Base-by-base conservation (phyloP, 1,140 invertebrate genomes). In the Halictus rubicundus region DNA sequence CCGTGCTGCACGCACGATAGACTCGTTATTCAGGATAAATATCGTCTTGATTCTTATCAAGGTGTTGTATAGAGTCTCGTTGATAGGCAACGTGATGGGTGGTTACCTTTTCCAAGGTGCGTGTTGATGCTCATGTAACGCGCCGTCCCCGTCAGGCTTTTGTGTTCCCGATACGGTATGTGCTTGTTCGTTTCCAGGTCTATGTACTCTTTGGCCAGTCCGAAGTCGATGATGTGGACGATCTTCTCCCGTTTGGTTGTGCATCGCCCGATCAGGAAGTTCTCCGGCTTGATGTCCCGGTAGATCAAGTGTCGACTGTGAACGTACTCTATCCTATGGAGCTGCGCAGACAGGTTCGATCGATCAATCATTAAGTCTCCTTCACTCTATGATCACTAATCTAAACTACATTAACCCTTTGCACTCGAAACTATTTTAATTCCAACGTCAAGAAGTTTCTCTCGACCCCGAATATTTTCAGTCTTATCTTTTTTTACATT, bases 101-200 rank as follows among this genome's bases (percentile, higher is more conserved):
- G 82, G 49, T 75, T 93, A 97, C 97, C 97, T 97, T 99, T 99
- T 89, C 99, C 99, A 95, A 99, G 96, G 95, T 99, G 99, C 91
- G 99, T 99, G 94, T 99, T 99, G 93, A 99, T 99, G 93, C 98
- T 99, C 99, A 99, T 99, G 94, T 99, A 99, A 93, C 99, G 96
- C 88, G 99, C 99, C 84, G 99, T 98, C 81, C 97, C 97, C 71
- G 99, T 99, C 89, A 99, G 95, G 93, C 98, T 99, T 95, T 99
- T 99, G 95, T 99, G 98, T 95, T 99, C 99, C 95, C 98, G 97
- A 94, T 99, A 99, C 88, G 99, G 98, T 95, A 99, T 99, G 95
- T 99, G 99, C 95, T 99, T 99, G 95, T 99, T 98, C 93, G 97
- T 98, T 95, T 99, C 98, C 95, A 99, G 97, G 95, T 99, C 99